A percentile compares a stretch with the other conserved stretches of the same genome.
Conservation (phyloP, 2,888 invertebrate species). For the Nasonia oneida region DNA sequence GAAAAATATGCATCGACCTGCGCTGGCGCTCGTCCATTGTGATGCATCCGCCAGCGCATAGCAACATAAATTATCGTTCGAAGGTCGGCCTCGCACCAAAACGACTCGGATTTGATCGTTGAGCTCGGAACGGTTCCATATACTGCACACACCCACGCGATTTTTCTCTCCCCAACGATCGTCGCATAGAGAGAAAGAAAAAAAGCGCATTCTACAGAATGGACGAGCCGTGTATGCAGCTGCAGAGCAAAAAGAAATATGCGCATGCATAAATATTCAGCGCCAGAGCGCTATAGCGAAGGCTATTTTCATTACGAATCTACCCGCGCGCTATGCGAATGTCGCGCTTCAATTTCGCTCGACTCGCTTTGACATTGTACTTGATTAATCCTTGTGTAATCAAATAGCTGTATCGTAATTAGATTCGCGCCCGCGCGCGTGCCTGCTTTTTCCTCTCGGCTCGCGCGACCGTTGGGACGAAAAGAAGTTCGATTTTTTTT, state of each 20-base stretch:
- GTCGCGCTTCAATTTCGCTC: constrained; percentile 26
- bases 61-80: constrained; percentile 9
- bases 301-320: constrained; percentile 52
- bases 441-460: background rate
- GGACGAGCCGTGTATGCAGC: background rate
- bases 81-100: background rate
- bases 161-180: background rate
- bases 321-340: constrained; percentile 9
- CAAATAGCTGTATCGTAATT: constrained; percentile 18
- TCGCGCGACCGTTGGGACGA: too few species aligned
- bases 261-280: constrained; percentile 34
- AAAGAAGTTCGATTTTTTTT: background rate
- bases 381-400: constrained; percentile 45
- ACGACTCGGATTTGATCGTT: background rate
- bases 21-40: background rate
- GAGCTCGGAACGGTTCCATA: background rate
- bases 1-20: background rate
- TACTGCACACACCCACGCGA: background rate
- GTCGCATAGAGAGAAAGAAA: background rate
- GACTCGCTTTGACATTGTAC: constrained; percentile 35
- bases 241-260: background rate
- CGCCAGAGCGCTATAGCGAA: background rate
- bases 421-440: background rate
- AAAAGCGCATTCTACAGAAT: background rate
- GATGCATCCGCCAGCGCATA: background rate